Evolutionary conservation across 2,888 invertebrate species (phyloP).

Genomic region (Caenorhabditis macrosperma): DNA sequence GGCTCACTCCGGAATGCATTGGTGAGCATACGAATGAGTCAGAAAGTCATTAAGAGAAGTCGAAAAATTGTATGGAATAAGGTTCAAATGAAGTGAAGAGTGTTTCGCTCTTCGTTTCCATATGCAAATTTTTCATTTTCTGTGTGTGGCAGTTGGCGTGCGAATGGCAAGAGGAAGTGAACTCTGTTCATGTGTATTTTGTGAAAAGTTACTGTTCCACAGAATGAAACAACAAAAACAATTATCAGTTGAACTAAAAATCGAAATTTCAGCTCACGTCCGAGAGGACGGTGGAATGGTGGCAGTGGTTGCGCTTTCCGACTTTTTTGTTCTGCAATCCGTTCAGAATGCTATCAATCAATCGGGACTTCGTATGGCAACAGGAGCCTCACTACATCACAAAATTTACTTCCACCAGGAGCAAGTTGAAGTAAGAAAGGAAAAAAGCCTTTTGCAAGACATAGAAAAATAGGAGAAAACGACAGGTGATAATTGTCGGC

Average conservation of each 20-base stretch:
- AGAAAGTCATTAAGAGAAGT: too few species aligned
- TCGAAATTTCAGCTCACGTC: constrained; percentile 19
- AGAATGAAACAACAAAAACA: background rate
- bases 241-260: constrained; percentile 11
- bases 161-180: too few species aligned
- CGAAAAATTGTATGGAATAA: background rate
- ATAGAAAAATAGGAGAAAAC: too few species aligned
- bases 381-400: constrained; percentile 57
- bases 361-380: constrained; percentile 26
- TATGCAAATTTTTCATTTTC: too few species aligned
- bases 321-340: constrained; percentile 53
- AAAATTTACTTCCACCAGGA: constrained; percentile 56
- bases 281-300: constrained; percentile 52
- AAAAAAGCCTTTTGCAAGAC: too few species aligned
- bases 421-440: constrained; percentile 33
- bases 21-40: constrained; percentile 30
- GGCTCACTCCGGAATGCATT: constrained; percentile 40
- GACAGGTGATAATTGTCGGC: too few species aligned
- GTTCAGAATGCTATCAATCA: constrained; percentile 16
- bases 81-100: too few species aligned
- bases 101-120: too few species aligned
- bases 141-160: too few species aligned
- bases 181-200: too few species aligned
- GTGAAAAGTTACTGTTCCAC: too few species aligned
- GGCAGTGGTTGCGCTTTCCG: constrained; percentile 43